Base-by-base conservation (phyloP, 2,113 vertebrate species). In the Talpa occidentalis region DNA sequence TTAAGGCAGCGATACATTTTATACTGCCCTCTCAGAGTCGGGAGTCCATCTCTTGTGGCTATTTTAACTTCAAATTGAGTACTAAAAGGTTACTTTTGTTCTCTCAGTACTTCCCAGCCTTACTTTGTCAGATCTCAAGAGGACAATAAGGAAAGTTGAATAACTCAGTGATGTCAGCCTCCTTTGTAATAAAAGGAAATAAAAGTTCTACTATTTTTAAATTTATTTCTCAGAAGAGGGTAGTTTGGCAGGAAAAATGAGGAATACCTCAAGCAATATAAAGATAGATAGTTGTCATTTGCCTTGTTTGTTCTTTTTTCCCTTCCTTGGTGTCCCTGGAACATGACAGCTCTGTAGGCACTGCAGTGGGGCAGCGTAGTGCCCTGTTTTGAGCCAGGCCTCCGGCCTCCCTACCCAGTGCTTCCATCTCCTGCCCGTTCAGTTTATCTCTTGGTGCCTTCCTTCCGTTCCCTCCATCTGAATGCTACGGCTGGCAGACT, bases 181-280 rank as follows among this genome's bases (percentile, higher is more conserved):
- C 52, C 67, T 94, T 90, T 81, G 83, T 76, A 93, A 90, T 89
- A 96, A 94, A 56, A 91, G 90, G 91, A 94, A 96, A 70, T 96
- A 94, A 94, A 92, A 97, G 40, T 90, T 93, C 92, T 93, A 26
- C 66, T 90, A 30, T 89, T 90, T 72, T 80, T 7, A 72, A 88
- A 85, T 91, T 82, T 54, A 92, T 86, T 96, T 92, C 84, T 93
- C 67, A 94, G 66, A 90, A 78, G 90, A 86, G 66, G n/a, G 77
- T 73, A 92, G 24, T 84, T 88, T 96, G 90, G 74, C 60, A 91
- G 64, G 66, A 72, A 92, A 91, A 79, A 91, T 82, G 86, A 84
- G 74, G 91, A 86, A 35, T 73, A 26, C 47, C 4, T 80, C 69
- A 80, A 59, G 90, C 35, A 72, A 19, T 92, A 59, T 70, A 28